Base-by-base conservation (phyloP, 2,113 vertebrate species). In the Callospermophilus lateralis region DNA sequence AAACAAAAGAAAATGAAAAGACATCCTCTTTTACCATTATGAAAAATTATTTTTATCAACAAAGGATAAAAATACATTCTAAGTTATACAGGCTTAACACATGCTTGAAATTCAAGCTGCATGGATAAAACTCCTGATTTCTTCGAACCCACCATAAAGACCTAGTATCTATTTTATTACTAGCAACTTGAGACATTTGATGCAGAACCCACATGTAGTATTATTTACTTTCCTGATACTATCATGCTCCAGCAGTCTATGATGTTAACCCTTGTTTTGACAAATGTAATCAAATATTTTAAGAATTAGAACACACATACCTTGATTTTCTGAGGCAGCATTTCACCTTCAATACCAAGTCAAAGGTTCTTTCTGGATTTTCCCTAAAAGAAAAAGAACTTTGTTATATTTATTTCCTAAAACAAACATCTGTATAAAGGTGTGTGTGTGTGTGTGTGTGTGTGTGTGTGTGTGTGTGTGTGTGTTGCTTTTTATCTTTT, bases 341-440 rank as follows among this genome's bases (percentile, higher is more conserved):
- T 86, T 99, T 98, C 98, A 99, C 99, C 98, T 99, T 99, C 96
- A 99, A 94, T 73, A 99, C 99, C 98, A 99, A 98, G 98, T 99
- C 99, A 98, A 99, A 99, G 22, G 99, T 99, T 98, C 99, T 99
- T 91, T 99, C 99, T 97, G 99, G 99, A 97, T 99, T 99, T 99
- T 99, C 99, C 98, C 99, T 99, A 97, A 90, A 98, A 98, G 6
- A 94, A 93, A 94, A 97, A 97, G 42, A 96, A 96, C 4, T 42
- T 34, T 32, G 28, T 28, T 74, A 85, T 1, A 73, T 30, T 87
- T 74, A 89, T 63, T 34, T 95, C 74, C 55, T 77, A 34, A n/a
- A 34, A 65, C 17, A 26, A 30, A 15, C 55, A 92, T 39, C 74
- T 92, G 73, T 67, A 83, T 4, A 90, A 4, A 65, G 53, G 45